These are phyloP conservation scores for Digitonthophagus gazella DNA, from an alignment of 2,888 invertebrate species.

Conservation along the genomic window DNA sequence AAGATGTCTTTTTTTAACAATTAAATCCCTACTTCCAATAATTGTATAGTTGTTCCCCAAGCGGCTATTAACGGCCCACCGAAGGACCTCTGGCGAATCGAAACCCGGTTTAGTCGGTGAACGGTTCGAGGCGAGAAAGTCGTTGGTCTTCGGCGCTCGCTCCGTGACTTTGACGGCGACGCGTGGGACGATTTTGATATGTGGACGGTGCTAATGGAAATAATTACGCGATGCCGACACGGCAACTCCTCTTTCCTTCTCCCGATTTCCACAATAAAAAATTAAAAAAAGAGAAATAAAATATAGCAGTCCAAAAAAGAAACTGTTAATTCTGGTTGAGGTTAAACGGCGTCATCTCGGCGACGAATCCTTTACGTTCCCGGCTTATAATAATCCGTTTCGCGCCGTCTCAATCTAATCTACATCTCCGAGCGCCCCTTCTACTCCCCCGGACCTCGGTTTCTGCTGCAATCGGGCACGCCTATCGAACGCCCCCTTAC, in stretches of 20 bases:
- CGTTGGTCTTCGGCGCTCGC: constrained; percentile 2
- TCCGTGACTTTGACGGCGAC: constrained; percentile 25
- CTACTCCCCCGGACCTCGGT: background rate
- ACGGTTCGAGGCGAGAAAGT: background rate
- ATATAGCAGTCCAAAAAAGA: background rate
- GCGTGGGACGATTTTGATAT: constrained; percentile 27
- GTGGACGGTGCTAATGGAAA: constrained; percentile 29
- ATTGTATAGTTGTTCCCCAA: background rate
- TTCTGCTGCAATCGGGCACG: background rate
- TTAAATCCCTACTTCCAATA: background rate
- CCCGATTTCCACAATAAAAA: background rate
- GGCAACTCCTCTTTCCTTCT: background rate
- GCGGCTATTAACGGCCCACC: constrained; percentile 29
- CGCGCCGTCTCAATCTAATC: background rate
- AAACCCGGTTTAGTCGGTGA: background rate
- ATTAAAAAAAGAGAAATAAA: background rate
- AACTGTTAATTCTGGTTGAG: background rate
- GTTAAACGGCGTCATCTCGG: background rate
- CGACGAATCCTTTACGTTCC: background rate
- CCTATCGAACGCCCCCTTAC: constrained; percentile 3
- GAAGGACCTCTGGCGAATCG: background rate
- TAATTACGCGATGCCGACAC: constrained; percentile 26
- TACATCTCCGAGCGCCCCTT: background rate
- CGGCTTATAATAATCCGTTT: background rate
- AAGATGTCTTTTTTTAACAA: background rate